Percentiles rank a stretch among this genome's conserved stretches.
These are phyloP conservation scores for Mugil cephalus DNA, from an alignment of 2,113 vertebrate genomes.

Conservation along the genomic window DNA sequence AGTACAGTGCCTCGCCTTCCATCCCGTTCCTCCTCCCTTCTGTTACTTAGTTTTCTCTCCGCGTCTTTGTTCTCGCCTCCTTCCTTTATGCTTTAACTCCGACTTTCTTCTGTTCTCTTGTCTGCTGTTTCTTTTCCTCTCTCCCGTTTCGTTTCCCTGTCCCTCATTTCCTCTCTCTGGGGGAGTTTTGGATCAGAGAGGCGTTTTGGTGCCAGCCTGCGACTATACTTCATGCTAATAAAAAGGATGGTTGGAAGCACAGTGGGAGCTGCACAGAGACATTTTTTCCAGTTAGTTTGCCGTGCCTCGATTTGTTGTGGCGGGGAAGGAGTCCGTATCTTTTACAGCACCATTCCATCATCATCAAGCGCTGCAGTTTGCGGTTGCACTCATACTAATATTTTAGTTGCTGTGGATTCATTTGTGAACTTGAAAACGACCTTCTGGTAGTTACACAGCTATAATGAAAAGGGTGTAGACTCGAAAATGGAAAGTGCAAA, in stretches of 20 bases:
- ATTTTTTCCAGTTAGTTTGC: conserved; percentile 54
- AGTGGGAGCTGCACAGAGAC: conserved; percentile 45
- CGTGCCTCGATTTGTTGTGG: conserved; percentile 51
- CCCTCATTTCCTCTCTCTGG: conserved; percentile 64
- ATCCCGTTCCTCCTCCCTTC: conserved; percentile 28
- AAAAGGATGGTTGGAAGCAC: conserved; percentile 68
- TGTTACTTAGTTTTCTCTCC: conserved; percentile 30
- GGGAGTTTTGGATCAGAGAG: conserved; percentile 67
- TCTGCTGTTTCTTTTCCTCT: background rate
- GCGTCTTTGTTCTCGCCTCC: conserved; percentile 50
- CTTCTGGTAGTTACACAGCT: background rate
- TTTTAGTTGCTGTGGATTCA: conserved; percentile 31
- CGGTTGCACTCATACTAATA: conserved; percentile 8
- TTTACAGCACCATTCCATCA: conserved; percentile 40
- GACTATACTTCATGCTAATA: conserved; percentile 72
- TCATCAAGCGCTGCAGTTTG: conserved; percentile 45
- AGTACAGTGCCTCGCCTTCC: conserved; percentile 29
- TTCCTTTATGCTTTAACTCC: conserved; percentile 46
- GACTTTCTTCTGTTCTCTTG: conserved; percentile 49
- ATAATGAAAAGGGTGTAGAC: conserved; percentile 15
- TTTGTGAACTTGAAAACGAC: conserved; percentile 28
- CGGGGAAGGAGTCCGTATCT: conserved; percentile 37
- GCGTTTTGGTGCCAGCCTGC: conserved; percentile 62
- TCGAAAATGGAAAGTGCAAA: conserved; percentile 38
- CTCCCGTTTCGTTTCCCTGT: conserved; percentile 25